A percentile compares a stretch with the other conserved stretches of the same genome.
Evolutionary conservation across 2,113 vertebrate genomes (phyloP).

Genomic region (Chrysochloris asiatica): DNA sequence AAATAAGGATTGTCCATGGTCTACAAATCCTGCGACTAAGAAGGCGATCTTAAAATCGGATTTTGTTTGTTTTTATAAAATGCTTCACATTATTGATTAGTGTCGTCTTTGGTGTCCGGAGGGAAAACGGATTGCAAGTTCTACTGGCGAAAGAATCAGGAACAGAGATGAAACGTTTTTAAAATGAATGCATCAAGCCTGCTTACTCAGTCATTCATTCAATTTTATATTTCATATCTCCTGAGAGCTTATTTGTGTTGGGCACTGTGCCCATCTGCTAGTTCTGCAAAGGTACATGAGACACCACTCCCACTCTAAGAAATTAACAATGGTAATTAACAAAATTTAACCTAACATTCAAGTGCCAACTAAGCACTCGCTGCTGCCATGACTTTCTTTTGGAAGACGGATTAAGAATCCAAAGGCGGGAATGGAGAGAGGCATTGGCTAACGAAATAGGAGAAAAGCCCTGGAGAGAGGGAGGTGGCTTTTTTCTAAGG

Average conservation of each 20-base stretch:
- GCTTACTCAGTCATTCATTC: neutral
- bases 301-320: neutral
- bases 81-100: slow-evolving; percentile 5
- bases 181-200: neutral
- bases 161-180: neutral
- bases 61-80: slow-evolving; percentile 15
- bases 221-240: neutral
- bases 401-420: neutral
- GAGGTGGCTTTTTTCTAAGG: neutral
- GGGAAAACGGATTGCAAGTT: neutral
- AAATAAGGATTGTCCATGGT: neutral
- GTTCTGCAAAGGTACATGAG: neutral
- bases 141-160: neutral
- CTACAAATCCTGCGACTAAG: neutral
- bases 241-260: neutral
- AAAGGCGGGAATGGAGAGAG: neutral
- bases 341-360: neutral
- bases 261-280: neutral
- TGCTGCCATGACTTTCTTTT: neutral
- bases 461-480: neutral
- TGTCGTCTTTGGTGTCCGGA: neutral
- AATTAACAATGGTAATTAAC: neutral
- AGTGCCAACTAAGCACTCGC: neutral
- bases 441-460: neutral
- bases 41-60: neutral